Evolutionary conservation across 2,113 vertebrate genomes (phyloP), one percentile per base, ranked within the genome.

Genomic region (Elaphurus davidianus): DNA sequence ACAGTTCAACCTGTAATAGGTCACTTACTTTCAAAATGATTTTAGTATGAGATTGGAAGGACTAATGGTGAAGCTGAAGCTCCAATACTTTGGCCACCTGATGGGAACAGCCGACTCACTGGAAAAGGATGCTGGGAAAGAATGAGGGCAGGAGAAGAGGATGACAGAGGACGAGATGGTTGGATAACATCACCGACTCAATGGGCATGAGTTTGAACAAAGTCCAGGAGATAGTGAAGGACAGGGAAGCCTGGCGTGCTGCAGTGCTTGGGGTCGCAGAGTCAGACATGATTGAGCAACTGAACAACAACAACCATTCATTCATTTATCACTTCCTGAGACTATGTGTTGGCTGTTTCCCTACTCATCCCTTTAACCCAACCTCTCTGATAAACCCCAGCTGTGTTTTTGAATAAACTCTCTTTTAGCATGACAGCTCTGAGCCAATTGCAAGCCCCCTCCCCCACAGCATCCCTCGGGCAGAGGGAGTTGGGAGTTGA

Each of bases 241-340:
- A 27, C 12, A 76, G 12, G 71, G 71, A 76, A 40, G 23, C 71
- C 0, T 43, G 2, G 25, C 21, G 1, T 76, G 36, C 71, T 76
- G 71, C 40, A 40, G 40, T 76, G 11, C 40, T 43, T 76, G 23
- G 71, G 40, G 6, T 76, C 7, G 12, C 71, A 76, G 71, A 76
- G 23, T 15, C 25, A 7, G 12, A 76, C 23, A 76, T 15, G 71
- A 27, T 5, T 43, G 36, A 76, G 40, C 40, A 14, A 43, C 12
- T 76, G 23, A 27, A 25, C 40, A 71, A 36, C 67, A 14, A 15
- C 4, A 7, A 43, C 15, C 30, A 92, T 1, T 82, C 57, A 76
- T 89, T 94, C 57, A 62, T 64, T 64, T 97, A 71, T 86, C 67
- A 88, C 55, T 96, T 84, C 57, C n/a, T 30, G 8, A 94, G 43